Evolutionary conservation across 2,113 vertebrate species (phyloP), one percentile per base, ranked within the genome.

Genomic region (Pristiophorus japonicus): DNA sequence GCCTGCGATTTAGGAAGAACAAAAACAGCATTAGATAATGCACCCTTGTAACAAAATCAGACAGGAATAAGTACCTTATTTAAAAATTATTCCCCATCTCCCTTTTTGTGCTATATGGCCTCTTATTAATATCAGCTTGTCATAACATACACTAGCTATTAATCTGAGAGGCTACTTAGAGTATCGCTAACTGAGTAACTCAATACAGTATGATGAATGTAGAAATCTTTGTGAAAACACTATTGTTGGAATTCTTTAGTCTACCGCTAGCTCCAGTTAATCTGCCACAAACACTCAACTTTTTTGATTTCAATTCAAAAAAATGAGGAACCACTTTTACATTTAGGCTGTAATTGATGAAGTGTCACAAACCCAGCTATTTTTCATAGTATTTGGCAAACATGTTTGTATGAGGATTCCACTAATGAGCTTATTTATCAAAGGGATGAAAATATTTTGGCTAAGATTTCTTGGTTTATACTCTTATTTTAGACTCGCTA

Each of bases 271-370:
- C 4, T 92, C 55, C 34, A 38, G 14, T 92, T 92, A 16, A n/a
- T 94, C 4, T 94, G 20, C 65, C 22, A 94, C 27, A 45, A 47
- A 94, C 6, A 67, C 42, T 66, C 62, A 42, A 47, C 42, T 66
- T 14, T 70, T 55, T 94, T 67, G 65, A 67, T 66, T 27, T 70
- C 92, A 94, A 47, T 7, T 70, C 92, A 94, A 70, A 93, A 93
- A 66, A 22, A 70, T 67, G 38, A 94, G 45, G 20, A 94, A 94
- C 22, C 45, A 47, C 38, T 67, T 94, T 47, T 55, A 11, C 65
- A 42, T 30, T 42, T 45, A 70, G 92, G 20, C 42, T 45, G 27
- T 24, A 47, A 66, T 0, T 47, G 65, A 94, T 42, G 42, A 47
- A 70, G 38, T 30, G 92, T 67, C 92, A 94, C 63, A 67, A 42